Evolutionary conservation across 2,113 vertebrate genomes (phyloP).

Genomic region (Psettodes erumei): DNA sequence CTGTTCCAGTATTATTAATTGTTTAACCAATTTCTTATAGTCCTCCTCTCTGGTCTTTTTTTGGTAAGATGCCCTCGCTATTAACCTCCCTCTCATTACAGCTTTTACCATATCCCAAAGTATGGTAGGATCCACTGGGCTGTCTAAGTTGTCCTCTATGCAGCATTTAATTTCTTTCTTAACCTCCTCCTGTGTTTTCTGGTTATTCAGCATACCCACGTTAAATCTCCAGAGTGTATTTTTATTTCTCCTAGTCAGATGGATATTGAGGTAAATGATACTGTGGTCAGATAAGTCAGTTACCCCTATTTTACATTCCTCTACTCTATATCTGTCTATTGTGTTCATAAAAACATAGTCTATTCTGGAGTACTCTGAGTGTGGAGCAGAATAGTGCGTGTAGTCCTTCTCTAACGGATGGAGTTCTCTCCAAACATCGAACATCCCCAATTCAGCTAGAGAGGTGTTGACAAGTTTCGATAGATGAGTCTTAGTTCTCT

Average conservation of each 20-base stretch:
- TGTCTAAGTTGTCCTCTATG: neutral
- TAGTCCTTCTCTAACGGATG: neutral
- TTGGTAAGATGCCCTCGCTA: neutral
- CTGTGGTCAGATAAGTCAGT: slow-evolving; percentile 1
- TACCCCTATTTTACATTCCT: neutral
- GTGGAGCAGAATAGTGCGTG: neutral
- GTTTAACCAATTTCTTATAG: neutral
- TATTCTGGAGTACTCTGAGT: neutral
- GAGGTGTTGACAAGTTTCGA: neutral
- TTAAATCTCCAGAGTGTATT: neutral
- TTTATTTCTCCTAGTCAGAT: neutral
- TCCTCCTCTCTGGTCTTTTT: neutral
- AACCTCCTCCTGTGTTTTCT: neutral
- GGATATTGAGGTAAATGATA: neutral
- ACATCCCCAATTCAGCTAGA: neutral
- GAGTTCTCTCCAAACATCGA: neutral
- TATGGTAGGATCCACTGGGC: neutral
- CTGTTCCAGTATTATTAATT: neutral
- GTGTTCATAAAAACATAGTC: slow-evolving; percentile 1
- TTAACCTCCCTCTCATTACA: neutral
- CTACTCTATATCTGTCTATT: neutral
- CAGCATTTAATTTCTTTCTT: neutral
- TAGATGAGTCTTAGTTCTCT: neutral
- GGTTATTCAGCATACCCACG: neutral
- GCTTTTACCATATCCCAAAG: neutral